Evolutionary conservation across 1,140 invertebrate genomes (phyloP).

Genomic region (Cherax destructor): DNA sequence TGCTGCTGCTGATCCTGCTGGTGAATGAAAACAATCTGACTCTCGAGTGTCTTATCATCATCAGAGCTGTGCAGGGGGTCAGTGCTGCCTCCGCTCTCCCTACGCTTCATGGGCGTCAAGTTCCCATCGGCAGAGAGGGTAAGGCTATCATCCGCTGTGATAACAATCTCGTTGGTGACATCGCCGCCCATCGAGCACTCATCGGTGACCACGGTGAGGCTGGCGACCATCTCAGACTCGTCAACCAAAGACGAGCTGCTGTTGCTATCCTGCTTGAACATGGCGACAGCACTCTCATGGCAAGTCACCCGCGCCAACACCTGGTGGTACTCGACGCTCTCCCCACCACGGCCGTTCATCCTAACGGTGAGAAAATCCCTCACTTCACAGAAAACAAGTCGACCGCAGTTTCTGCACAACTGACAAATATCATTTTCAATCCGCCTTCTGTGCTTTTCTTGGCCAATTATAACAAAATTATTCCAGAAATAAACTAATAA

Average conservation of each 20-base stretch:
- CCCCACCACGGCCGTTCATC: not conserved
- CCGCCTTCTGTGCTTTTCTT: too few species aligned
- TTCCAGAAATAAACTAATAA: too few species aligned
- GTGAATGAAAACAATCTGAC: constrained; percentile 24
- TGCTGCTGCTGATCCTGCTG: constrained; percentile 23
- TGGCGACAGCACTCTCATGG: not conserved
- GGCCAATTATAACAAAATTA: too few species aligned
- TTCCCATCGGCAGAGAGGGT: constrained; percentile 27
- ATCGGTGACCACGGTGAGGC: constrained; percentile 27
- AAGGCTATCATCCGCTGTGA: constrained; percentile 25
- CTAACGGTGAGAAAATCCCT: too few species aligned
- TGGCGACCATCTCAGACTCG: constrained; percentile 36
- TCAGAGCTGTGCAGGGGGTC: not conserved
- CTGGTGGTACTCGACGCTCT: constrained; percentile 28
- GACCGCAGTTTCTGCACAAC: too few species aligned
- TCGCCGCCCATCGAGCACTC: constrained; percentile 14
- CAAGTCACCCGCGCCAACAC: constrained; percentile 28
- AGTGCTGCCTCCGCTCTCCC: not conserved
- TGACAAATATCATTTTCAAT: too few species aligned
- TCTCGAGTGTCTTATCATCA: not conserved
- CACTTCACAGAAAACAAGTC: not conserved
- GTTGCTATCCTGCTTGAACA: not conserved
- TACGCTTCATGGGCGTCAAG: constrained; percentile 12
- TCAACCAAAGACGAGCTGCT: not conserved
- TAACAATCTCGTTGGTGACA: constrained; percentile 32